Percentiles rank a stretch among this genome's conserved stretches.
Evolutionary conservation across 2,113 vertebrate species (phyloP).

Genomic region (Pachycephala philippinensis): DNA sequence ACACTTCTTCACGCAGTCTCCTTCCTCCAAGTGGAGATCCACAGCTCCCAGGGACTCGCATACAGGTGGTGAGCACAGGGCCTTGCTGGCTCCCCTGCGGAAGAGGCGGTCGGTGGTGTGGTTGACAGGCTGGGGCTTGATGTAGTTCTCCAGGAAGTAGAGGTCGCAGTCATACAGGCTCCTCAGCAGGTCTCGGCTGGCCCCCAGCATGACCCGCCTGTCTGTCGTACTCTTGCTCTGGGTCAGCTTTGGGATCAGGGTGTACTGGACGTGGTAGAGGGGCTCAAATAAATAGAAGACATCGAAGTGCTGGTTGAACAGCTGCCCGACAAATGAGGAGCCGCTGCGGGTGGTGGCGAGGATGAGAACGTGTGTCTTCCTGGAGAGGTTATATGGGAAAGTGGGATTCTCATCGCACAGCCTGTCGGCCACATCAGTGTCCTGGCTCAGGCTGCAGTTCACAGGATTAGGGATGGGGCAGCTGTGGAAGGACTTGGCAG

Average conservation of each 20-base stretch:
- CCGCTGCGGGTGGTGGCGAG: constrained; percentile 93
- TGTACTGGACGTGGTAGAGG: constrained; percentile 93
- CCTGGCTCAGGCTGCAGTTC: constrained; percentile 84
- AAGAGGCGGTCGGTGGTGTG: constrained; percentile 93
- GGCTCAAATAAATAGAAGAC: constrained; percentile 98
- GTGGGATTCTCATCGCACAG: constrained; percentile 89
- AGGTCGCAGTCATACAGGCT: constrained; percentile 93
- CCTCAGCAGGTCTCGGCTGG: constrained; percentile 89
- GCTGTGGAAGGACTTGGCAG: constrained; percentile 91
- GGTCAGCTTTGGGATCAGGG: constrained; percentile 86
- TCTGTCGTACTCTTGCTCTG: constrained; percentile 83
- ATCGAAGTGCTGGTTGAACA: constrained; percentile 95
- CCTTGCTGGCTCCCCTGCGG: constrained; percentile 89
- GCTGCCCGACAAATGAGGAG: constrained; percentile 94
- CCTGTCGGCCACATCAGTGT: constrained; percentile 81
- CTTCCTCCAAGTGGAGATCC: constrained; percentile 86
- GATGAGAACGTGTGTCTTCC: constrained; percentile 90
- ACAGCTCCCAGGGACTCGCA: constrained; percentile 77
- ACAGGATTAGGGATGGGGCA: constrained; percentile 83
- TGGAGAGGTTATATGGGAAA: constrained; percentile 80
- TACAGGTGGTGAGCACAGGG: constrained; percentile 88
- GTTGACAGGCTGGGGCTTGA: constrained; percentile 87
- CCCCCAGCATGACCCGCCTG: constrained; percentile 88
- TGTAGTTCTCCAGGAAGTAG: constrained; percentile 94
- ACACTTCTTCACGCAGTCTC: constrained; percentile 91